Evolutionary conservation across 2,888 invertebrate genomes (phyloP), one percentile per base, ranked within the genome.

Genomic region (Plemyria rubiginata): DNA sequence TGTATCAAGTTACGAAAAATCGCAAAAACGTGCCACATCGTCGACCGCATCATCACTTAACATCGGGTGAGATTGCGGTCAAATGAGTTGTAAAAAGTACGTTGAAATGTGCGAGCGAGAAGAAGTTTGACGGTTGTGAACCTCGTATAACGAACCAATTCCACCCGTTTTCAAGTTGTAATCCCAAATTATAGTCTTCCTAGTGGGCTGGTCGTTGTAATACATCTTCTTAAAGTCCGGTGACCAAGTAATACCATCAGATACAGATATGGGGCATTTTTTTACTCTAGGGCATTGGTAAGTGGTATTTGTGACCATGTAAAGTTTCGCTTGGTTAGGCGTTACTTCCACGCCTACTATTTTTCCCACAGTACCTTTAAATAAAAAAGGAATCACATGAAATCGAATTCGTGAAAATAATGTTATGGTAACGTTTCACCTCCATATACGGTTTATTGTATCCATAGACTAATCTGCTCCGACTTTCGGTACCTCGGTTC

Each of bases 221-320:
- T 59, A 69, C 61, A 69, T 56, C 40, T 54, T 65, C 22, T n/a
- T 57, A 36, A 61, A 63, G 38, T 67, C 45, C 8, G 45, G 38
- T n/a, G 69, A 65, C 49, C 52, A 67, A 4, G 49, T 41, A n/a
- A 61, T 16, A 2, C 67, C 65, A 49, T 62, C 60, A 11, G 65
- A 60, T 4, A 58, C 0, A 16, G 28, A 52, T 0, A 67, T 62
- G 32, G 60, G 60, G 2, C 54, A 45, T 7, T 60, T 46, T 50
- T 48, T 56, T 5, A 64, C 46, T 0, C 13, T 43, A 40, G 64
- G 64, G 1, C 46, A 0, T 9, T 4, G 41, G 48, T 29, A 57
- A 49, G 60, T 60, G 9, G 29, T 15, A 15, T 36, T 11, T 9
- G 32, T 32, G 2, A 32, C 32, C n/a, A 45, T 32, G 28, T 67